Evolutionary conservation across 1,140 invertebrate species (phyloP), one percentile per base, ranked within the genome.

Genomic region (Lethrus apterus): DNA sequence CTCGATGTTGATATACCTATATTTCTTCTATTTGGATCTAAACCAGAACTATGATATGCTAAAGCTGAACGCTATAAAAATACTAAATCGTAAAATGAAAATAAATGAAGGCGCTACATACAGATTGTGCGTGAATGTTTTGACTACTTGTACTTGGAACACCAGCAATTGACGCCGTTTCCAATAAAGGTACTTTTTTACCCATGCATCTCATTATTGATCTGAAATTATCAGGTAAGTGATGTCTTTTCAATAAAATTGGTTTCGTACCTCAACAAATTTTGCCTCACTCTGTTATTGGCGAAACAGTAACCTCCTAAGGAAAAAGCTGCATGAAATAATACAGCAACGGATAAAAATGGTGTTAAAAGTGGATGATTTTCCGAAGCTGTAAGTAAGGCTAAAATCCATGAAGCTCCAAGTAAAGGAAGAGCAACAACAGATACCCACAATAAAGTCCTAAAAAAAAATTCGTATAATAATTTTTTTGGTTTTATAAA

Each of bases 1-100:
- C 88, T 93, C 0, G 90, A 92, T 0, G 90, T 92, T n/a, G 92
- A 95, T 48, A 96, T 93, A 15, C 92, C 92, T 50, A 95, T 83
- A 60, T 93, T 92, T 34, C 90, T 69, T 50, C 85, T 70, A 1
- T 80, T 71, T 67, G 68, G 45, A 60, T 68, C 50, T 57, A 72
- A 50, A 59, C 57, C 54, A 17, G 77, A 75, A 53, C 81, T 83
- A 52, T 85, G 81, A 62, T 93, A 93, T 0, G 87, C 85, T 36
- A 92, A 65, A 4, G 89, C 86, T 3, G 88, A 91, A 50, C 84
- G 70, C 83, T 87, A 61, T 34, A 69, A 66, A 40, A 31, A 52
- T 32, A 56, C 15, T 14, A 4, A 15, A 7, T 14, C 30, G n/a
- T 30, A 14, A 30, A 42, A n/a, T n/a, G n/a, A n/a, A n/a, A n/a